Conservation (phyloP, 2,888 invertebrate genomes). For the Diarsia brunnea region DNA sequence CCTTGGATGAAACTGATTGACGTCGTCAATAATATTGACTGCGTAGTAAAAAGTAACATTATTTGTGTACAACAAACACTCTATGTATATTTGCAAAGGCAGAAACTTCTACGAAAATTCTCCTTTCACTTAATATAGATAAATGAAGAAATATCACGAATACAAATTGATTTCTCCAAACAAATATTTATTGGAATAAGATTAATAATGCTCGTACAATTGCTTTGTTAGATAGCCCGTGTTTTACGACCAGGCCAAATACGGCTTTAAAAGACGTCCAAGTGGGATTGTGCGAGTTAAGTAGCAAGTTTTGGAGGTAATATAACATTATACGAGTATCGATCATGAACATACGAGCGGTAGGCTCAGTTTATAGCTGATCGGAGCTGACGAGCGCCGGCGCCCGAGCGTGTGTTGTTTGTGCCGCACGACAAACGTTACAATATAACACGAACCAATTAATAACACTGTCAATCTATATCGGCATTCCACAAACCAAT, state of each 20-base stretch:
- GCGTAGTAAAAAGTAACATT: slow-evolving; percentile 24
- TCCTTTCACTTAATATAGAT: slow-evolving; percentile 51
- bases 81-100: slow-evolving; percentile 34
- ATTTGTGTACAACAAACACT: slow-evolving; percentile 20
- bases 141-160: slow-evolving; percentile 60
- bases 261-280: slow-evolving; percentile 52
- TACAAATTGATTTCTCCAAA: slow-evolving; percentile 63
- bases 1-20: slow-evolving; percentile 25
- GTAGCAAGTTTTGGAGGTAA: slow-evolving; percentile 48
- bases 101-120: slow-evolving; percentile 37
- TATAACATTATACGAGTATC: slow-evolving; percentile 51
- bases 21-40: slow-evolving; percentile 26
- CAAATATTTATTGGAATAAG: slow-evolving; percentile 65
- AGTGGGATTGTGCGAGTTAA: slow-evolving; percentile 46
- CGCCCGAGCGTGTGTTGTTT: slow-evolving; percentile 27
- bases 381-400: slow-evolving; percentile 41
- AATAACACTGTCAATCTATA: slow-evolving; percentile 52
- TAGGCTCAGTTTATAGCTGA: slow-evolving; percentile 50
- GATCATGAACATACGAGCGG: slow-evolving; percentile 54
- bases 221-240: slow-evolving; percentile 52
- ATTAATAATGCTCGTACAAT: slow-evolving; percentile 62
- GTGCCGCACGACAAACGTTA: slow-evolving; percentile 48
- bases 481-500: slow-evolving; percentile 36
- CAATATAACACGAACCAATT: slow-evolving; percentile 53
- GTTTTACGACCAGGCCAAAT: slow-evolving; percentile 56